Evolutionary conservation across 2,888 invertebrate genomes (phyloP).

Genomic region (Subacronicta megacephala): DNA sequence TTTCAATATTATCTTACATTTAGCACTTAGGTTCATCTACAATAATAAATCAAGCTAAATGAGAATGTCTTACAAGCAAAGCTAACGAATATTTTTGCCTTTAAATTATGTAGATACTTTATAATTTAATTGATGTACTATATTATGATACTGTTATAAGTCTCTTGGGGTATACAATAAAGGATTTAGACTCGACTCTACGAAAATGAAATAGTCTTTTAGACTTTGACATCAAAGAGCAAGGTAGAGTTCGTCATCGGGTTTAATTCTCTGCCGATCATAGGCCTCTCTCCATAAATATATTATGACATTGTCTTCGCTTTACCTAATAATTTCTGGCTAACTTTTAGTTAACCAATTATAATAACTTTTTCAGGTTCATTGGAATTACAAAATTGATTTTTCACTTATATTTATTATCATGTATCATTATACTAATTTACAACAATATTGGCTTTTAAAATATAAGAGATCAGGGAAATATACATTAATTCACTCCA

Average conservation of each 20-base stretch:
- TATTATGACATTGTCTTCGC: constrained; percentile 46
- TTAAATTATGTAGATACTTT: constrained; percentile 26
- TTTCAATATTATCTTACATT: constrained; percentile 66
- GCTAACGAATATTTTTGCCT: constrained; percentile 55
- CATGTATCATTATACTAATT: constrained; percentile 37
- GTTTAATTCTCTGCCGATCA: constrained; percentile 26
- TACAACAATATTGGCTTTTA: constrained; percentile 50
- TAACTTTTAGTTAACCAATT: constrained; percentile 56
- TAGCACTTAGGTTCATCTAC: constrained; percentile 64
- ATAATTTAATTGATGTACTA: constrained; percentile 35
- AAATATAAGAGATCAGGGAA: constrained; percentile 47
- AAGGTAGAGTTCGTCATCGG: constrained; percentile 32
- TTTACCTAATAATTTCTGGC: constrained; percentile 52
- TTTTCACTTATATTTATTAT: constrained; percentile 32
- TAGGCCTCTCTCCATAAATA: constrained; percentile 46
- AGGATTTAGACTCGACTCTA: constrained; percentile 34
- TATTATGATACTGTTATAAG: constrained; percentile 52
- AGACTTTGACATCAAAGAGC: constrained; percentile 51
- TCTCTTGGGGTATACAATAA: constrained; percentile 48
- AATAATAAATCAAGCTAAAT: constrained; percentile 59
- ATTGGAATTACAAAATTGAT: constrained; percentile 44
- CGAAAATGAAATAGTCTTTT: constrained; percentile 48
- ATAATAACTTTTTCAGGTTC: constrained; percentile 43
- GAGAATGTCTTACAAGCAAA: constrained; percentile 60
- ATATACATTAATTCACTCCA: constrained; percentile 21